phyloP scores from a whole-genome alignment of 2,113 vertebrate species.

The Amblyopsis rosae region DNA sequence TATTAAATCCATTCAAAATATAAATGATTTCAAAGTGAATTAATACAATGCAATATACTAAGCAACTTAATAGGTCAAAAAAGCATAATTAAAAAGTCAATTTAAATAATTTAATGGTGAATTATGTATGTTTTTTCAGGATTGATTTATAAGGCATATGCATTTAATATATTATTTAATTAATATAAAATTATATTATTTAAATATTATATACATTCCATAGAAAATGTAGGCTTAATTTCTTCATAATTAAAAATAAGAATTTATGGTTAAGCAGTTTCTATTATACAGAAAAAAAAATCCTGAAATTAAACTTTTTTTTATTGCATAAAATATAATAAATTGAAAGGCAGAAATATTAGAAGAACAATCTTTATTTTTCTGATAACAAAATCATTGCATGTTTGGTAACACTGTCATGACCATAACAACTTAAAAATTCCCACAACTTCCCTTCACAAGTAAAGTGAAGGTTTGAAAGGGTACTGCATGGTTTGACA shows the following conservation, averaged over 20 bases:
- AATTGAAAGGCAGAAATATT: constrained; percentile 15
- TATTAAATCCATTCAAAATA: background rate
- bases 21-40: background rate
- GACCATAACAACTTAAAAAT: constrained; percentile 26
- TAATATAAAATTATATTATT: too few relatives aligned
- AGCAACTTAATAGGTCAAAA: background rate
- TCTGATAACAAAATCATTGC: constrained; percentile 47
- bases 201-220: too few relatives aligned
- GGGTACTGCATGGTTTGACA: constrained; percentile 24
- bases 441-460: constrained; percentile 3
- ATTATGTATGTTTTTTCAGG: too few relatives aligned
- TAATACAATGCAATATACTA: background rate
- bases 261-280: background rate
- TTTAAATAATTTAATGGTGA: too few relatives aligned
- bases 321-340: background rate
- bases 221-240: background rate
- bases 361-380: constrained; percentile 70
- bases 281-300: background rate
- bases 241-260: background rate
- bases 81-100: too few relatives aligned
- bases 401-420: constrained; percentile 50
- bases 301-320: background rate
- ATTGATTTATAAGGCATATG: too few relatives aligned
- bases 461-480: constrained; percentile 13
- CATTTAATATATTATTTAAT: too few relatives aligned